Conservation (phyloP, 2,113 vertebrate genomes). For the Cnemophilus loriae region DNA sequence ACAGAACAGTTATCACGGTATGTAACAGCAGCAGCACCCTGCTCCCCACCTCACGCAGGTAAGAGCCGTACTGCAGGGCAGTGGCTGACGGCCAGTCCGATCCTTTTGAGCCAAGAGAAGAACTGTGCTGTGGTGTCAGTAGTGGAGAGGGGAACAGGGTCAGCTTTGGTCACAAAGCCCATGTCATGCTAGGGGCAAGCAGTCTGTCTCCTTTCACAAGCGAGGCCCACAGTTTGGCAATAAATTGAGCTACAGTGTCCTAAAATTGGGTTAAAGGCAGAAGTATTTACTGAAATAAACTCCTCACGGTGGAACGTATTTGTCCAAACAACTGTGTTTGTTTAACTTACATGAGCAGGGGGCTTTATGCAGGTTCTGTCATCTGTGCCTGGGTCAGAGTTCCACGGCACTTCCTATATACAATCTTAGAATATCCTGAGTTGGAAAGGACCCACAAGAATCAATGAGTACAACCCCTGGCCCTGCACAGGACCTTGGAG, state of each 20-base stretch:
- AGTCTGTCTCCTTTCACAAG: neutral
- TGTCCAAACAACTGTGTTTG: neutral
- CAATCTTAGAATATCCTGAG: neutral
- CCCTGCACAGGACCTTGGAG: neutral
- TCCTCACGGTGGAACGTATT: neutral
- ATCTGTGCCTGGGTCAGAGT: neutral
- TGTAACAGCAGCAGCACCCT: neutral
- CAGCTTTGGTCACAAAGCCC: neutral
- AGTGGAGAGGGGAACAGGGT: neutral
- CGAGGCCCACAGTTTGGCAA: neutral
- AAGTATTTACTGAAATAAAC: neutral
- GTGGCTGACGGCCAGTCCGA: neutral
- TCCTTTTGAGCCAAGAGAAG: neutral
- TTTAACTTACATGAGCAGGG: neutral
- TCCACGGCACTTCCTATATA: neutral
- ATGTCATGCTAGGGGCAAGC: neutral
- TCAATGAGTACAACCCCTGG: neutral
- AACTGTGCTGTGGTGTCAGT: neutral
- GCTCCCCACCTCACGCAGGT: neutral
- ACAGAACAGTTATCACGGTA: neutral
- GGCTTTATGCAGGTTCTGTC: neutral
- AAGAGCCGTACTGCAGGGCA: neutral
- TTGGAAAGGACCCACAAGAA: neutral
- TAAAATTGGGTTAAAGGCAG: neutral
- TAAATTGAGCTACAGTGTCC: neutral